Evolutionary conservation across 2,113 vertebrate species (phyloP), one percentile per base, ranked within the genome.

Genomic region (Hymenochirus boettgeri): DNA sequence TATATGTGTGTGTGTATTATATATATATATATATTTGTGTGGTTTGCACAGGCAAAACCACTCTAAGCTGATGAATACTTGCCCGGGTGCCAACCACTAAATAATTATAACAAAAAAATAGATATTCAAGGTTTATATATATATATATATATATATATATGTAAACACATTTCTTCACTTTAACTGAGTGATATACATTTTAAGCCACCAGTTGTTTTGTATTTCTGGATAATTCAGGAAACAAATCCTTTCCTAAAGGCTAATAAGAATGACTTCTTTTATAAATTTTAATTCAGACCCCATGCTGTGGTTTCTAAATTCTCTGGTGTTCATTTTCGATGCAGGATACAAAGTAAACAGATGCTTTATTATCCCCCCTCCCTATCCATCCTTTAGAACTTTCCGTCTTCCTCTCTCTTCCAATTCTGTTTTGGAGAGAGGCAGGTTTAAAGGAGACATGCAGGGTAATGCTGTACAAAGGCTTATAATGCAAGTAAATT

Each of bases 331-430:
- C 54, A 35, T 50, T 48, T 57, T 33, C 48, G 52, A 26, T 24
- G 23, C 39, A 51, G 29, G 46, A 52, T 59, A 59, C 48, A 59
- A 42, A 67, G 55, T 33, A 67, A 67, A 42, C 46, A 67, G 64
- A 67, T 42, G 42, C 54, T 53, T 51, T 67, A 52, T 58, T 57
- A 35, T 39, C 64, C 53, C 46, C 31, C 6, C 7, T 7, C 19
- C 39, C 39, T 9, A 37, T 51, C 45, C n/a, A 26, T 56, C 64
- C 55, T 66, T n/a, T 51, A 50, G 46, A 58, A 45, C 45, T 58
- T 26, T 66, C 45, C 57, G 39, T 18, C 17, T 66, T 27, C 37
- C 29, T 66, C 29, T 57, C 42, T 18, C 21, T 66, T 42, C 58
- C 45, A 58, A 29, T 45, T 33, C 53, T 18, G 17, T 33, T 52